Evolutionary conservation across 2,888 invertebrate species (phyloP).

Genomic region (Erebia ligea): DNA sequence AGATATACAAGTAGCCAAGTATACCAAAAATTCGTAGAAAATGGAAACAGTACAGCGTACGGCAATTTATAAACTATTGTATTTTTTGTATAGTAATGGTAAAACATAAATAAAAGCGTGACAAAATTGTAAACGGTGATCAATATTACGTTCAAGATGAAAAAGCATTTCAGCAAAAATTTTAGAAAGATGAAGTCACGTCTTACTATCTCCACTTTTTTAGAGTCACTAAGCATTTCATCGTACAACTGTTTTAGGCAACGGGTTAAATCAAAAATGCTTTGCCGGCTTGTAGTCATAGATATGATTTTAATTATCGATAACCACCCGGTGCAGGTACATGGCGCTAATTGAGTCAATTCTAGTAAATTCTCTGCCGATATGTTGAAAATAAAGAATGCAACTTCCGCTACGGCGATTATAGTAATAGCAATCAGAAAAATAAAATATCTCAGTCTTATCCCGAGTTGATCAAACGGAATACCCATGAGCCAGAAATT

Average conservation of each 20-base stretch:
- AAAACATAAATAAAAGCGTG: conserved; percentile 55
- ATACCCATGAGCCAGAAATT: conserved; percentile 60
- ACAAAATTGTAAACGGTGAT: conserved; percentile 69
- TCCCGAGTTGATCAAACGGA: conserved; percentile 49
- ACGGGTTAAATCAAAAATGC: conserved; percentile 53
- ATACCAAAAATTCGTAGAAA: conserved; percentile 57
- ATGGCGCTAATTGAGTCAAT: conserved; percentile 62
- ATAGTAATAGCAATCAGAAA: conserved; percentile 39
- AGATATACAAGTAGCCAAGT: conserved; percentile 59
- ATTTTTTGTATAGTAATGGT: conserved; percentile 51
- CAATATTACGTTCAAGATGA: conserved; percentile 59
- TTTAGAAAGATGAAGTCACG: conserved; percentile 54
- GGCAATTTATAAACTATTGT: conserved; percentile 56
- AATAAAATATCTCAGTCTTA: conserved; percentile 51
- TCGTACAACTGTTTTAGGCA: conserved; percentile 51
- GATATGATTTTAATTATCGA: conserved; percentile 55
- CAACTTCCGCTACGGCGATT: conserved; percentile 48
- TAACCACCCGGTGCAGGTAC: conserved; percentile 55
- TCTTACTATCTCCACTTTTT: conserved; percentile 50
- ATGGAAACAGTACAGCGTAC: conserved; percentile 62
- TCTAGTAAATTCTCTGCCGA: conserved; percentile 61
- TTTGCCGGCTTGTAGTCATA: conserved; percentile 43
- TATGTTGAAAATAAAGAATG: conserved; percentile 57
- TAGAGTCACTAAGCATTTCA: conserved; percentile 48
- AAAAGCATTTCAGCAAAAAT: conserved; percentile 60